These are phyloP conservation scores for Marronus borbonicus DNA, from an alignment of 2,888 invertebrate genomes.

Conservation along the genomic window DNA sequence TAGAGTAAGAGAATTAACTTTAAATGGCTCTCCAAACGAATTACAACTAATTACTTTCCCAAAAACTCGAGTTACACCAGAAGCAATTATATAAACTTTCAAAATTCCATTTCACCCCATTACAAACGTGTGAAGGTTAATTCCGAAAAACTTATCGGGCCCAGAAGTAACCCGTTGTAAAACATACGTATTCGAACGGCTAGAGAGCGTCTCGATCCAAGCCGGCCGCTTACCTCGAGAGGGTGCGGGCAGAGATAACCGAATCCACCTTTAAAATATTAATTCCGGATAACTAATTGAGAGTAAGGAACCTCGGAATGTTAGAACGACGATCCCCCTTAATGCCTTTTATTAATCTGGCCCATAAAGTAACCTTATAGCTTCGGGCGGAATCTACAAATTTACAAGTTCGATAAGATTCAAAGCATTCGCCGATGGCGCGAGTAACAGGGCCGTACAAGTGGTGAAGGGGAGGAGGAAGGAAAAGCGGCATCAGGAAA, in stretches of 20 bases:
- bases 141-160: no score
- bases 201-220: not conserved
- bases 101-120: no score
- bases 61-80: no score
- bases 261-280: slow-evolving; percentile 50
- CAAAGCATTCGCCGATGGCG: slow-evolving; percentile 19
- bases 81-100: no score
- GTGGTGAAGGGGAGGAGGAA: not conserved
- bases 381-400: slow-evolving; percentile 45
- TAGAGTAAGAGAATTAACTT: no score
- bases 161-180: no score
- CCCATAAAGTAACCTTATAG: slow-evolving; percentile 41
- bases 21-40: no score
- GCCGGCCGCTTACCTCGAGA: not conserved
- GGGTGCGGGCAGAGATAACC: slow-evolving; percentile 19
- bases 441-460: not conserved
- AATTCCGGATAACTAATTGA: slow-evolving; percentile 52
- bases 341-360: slow-evolving; percentile 51
- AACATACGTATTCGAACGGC: not conserved
- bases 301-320: slow-evolving; percentile 48
- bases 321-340: slow-evolving; percentile 47
- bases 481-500: slow-evolving; percentile 13
- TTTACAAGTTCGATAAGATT: slow-evolving; percentile 48
- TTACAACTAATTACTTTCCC: no score
- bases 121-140: no score